Percentiles rank a stretch among this genome's conserved stretches.
These are phyloP conservation scores for Argopecten irradians DNA, from an alignment of 1,140 invertebrate genomes.

Conservation along the genomic window DNA sequence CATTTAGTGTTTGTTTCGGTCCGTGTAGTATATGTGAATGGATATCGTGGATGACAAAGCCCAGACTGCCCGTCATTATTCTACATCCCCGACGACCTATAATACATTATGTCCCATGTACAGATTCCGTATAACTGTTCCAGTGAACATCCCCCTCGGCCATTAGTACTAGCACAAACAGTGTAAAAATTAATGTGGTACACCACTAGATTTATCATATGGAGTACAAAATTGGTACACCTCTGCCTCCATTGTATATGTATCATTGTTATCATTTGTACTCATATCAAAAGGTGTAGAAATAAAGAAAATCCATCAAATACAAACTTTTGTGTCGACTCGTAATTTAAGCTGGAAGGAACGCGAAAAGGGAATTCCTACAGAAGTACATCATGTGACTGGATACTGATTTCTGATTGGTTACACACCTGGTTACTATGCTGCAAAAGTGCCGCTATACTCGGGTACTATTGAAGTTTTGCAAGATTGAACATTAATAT, in stretches of 20 bases:
- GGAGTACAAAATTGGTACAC: not conserved
- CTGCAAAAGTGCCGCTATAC: too few relatives aligned
- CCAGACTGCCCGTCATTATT: not conserved
- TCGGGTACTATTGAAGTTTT: too few relatives aligned
- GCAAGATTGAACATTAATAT: too few relatives aligned
- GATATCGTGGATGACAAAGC: not conserved
- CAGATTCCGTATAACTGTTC: not conserved
- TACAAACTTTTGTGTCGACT: not conserved
- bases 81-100: not conserved
- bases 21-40: not conserved
- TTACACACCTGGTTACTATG: too few relatives aligned
- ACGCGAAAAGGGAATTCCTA: too few relatives aligned
- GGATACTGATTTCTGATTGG: too few relatives aligned
- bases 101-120: not conserved
- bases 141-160: not conserved
- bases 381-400: too few relatives aligned
- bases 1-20: not conserved
- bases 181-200: not conserved
- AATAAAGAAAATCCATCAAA: conserved; percentile 23
- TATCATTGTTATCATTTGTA: not conserved
- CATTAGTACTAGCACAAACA: not conserved
- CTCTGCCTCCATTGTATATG: not conserved
- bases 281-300: conserved; percentile 8
- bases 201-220: not conserved
- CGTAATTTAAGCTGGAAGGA: too few relatives aligned